Evolutionary conservation across 2,888 invertebrate genomes (phyloP).

Genomic region (Cerastoderma edule): DNA sequence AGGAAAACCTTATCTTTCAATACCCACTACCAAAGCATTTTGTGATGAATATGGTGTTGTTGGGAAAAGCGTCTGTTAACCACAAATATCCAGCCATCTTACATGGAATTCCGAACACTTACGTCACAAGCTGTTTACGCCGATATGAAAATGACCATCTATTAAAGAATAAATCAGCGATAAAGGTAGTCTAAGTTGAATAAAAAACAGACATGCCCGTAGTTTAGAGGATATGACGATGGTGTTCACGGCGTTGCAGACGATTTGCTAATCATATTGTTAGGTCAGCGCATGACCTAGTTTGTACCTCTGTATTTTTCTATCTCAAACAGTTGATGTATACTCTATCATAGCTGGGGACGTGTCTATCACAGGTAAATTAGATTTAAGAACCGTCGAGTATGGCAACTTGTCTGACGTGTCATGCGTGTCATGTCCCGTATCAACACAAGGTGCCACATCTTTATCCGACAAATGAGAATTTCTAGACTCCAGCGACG

Average conservation of each 20-base stretch:
- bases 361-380: slow-evolving; percentile 43
- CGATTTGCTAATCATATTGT: neutral
- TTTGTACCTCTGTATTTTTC: slow-evolving; percentile 27
- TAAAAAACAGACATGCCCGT: too few species aligned
- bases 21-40: too few species aligned
- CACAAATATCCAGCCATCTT: too few species aligned
- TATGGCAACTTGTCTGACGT: neutral
- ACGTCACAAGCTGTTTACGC: too few species aligned
- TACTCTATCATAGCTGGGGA: slow-evolving; percentile 33
- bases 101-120: too few species aligned
- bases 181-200: neutral
- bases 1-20: too few species aligned
- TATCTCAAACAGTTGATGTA: slow-evolving; percentile 28
- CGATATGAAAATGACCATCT: neutral
- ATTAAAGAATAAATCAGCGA: neutral
- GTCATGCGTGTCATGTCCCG: slow-evolving; percentile 3
- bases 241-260: too few species aligned
- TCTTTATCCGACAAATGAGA: slow-evolving; percentile 35
- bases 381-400: neutral
- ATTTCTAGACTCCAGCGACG: slow-evolving; percentile 39
- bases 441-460: slow-evolving; percentile 22
- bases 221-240: too few species aligned
- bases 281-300: neutral
- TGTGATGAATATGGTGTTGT: too few species aligned
- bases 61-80: too few species aligned